Percentiles rank a stretch among this genome's conserved stretches.
phyloP scores from a whole-genome alignment of 2,797 vertebrate species.

The Malacoctenus gilli region DNA sequence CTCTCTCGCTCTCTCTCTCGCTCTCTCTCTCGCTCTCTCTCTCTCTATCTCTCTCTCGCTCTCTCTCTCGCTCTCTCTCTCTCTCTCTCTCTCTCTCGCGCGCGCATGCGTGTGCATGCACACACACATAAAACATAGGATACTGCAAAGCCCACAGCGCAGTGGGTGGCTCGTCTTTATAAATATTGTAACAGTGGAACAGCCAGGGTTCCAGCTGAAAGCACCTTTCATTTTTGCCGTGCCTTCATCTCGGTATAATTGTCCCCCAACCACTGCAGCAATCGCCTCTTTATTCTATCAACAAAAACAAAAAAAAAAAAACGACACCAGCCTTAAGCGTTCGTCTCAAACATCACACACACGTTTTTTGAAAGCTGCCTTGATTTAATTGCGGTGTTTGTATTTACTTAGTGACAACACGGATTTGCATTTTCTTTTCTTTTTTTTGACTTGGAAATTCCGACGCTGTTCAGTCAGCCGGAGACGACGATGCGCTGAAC shows the following conservation, averaged over 20 bases:
- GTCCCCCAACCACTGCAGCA: slow-evolving; percentile 65
- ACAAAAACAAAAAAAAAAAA: too few species aligned
- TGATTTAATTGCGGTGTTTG: slow-evolving; percentile 10
- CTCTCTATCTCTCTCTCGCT: slow-evolving; percentile 41
- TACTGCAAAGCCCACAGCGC: slow-evolving; percentile 58
- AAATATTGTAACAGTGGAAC: slow-evolving; percentile 83
- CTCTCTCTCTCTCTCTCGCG: slow-evolving; percentile 27
- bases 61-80: slow-evolving; percentile 28
- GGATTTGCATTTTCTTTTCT: slow-evolving; percentile 14
- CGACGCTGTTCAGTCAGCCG: too few species aligned
- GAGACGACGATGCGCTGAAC: too few species aligned
- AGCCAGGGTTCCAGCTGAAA: slow-evolving; percentile 81
- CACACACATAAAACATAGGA: slow-evolving; percentile 22
- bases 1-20: slow-evolving; percentile 24
- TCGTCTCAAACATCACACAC: slow-evolving; percentile 40
- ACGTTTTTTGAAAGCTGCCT: slow-evolving; percentile 26
- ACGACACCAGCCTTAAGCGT: slow-evolving; percentile 56
- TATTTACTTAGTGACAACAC: slow-evolving; percentile 16
- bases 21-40: slow-evolving; percentile 71
- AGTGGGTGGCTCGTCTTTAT: slow-evolving; percentile 78
- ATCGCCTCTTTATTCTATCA: slow-evolving; percentile 70
- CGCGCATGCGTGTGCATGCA: slow-evolving; percentile 18
- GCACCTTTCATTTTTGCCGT: slow-evolving; percentile 80
- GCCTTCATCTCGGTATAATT: slow-evolving; percentile 81
- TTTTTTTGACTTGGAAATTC: too few species aligned